Evolutionary conservation across 1,140 invertebrate species (phyloP).

Genomic region (Aricia agestis): DNA sequence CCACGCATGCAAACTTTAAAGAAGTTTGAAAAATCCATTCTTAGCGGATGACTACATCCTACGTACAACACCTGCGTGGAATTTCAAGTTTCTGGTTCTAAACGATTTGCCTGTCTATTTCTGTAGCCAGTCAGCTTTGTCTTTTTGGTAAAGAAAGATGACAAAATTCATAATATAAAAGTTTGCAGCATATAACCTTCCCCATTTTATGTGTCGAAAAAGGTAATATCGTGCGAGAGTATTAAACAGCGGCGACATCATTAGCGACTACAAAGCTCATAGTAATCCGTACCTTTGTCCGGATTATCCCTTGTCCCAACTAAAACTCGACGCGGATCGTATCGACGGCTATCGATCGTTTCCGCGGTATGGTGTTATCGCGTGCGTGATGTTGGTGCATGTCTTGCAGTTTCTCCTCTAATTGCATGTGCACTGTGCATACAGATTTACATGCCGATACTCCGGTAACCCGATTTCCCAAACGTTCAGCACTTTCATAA

Average conservation of each 20-base stretch:
- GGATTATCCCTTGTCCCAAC: constrained; percentile 9
- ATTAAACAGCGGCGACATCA: constrained; percentile 8
- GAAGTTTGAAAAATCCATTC: no score
- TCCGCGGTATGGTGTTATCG: constrained; percentile 7
- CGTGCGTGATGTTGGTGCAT: constrained; percentile 14
- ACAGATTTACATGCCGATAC: not conserved
- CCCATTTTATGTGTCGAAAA: not conserved
- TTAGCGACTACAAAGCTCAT: not conserved
- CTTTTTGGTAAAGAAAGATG: no score
- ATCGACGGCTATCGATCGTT: not conserved
- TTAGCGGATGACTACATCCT: no score
- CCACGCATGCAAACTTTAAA: no score
- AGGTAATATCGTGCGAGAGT: not conserved
- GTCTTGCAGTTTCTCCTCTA: constrained; percentile 9
- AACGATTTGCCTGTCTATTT: no score
- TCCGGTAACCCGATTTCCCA: not conserved
- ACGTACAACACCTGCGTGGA: no score
- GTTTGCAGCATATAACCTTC: no score
- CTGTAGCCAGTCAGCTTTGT: no score
- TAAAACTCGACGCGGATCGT: not conserved
- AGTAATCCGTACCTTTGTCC: constrained; percentile 5
- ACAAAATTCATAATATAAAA: no score
- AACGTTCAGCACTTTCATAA: not conserved
- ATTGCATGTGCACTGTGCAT: constrained; percentile 7
- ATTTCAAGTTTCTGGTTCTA: no score